phyloP scores from a whole-genome alignment of 2,797 vertebrate genomes.

The Natrix natrix region DNA sequence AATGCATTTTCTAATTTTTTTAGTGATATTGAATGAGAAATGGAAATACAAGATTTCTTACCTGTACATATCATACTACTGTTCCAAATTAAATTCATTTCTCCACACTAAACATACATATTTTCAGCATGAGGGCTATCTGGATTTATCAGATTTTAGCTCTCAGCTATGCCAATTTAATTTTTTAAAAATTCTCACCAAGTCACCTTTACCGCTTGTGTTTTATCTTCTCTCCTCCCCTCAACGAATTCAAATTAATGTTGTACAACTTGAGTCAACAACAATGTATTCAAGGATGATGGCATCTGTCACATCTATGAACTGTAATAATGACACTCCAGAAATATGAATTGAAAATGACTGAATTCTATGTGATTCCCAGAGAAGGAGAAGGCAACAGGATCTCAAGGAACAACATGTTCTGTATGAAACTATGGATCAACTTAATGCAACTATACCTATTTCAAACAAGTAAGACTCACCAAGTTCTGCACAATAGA shows the following conservation, averaged over 20 bases:
- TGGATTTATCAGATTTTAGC: slow-evolving; percentile 5
- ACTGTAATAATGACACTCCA: not conserved
- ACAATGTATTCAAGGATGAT: not conserved
- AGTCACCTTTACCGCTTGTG: not conserved
- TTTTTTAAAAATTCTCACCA: not conserved
- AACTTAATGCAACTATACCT: not conserved
- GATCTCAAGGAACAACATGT: not conserved
- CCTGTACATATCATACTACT: slow-evolving; percentile 22
- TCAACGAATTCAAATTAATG: not conserved
- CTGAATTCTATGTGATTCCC: not conserved
- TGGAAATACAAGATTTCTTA: slow-evolving; percentile 30
- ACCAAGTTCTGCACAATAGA: not conserved
- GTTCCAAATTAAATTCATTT: slow-evolving; percentile 50
- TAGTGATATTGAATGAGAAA: slow-evolving; percentile 40
- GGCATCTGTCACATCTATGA: not conserved
- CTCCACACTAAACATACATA: not conserved
- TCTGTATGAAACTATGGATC: not conserved
- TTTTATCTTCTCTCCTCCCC: not conserved
- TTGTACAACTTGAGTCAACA: not conserved
- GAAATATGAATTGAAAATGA: not conserved
- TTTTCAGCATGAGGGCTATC: slow-evolving; percentile 33
- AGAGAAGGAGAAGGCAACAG: not conserved
- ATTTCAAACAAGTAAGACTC: not conserved
- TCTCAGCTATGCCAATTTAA: not conserved
- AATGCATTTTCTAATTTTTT: slow-evolving; percentile 44